Base-by-base conservation (phyloP, 2,113 vertebrate species). In the Lethenteron reissneri region DNA sequence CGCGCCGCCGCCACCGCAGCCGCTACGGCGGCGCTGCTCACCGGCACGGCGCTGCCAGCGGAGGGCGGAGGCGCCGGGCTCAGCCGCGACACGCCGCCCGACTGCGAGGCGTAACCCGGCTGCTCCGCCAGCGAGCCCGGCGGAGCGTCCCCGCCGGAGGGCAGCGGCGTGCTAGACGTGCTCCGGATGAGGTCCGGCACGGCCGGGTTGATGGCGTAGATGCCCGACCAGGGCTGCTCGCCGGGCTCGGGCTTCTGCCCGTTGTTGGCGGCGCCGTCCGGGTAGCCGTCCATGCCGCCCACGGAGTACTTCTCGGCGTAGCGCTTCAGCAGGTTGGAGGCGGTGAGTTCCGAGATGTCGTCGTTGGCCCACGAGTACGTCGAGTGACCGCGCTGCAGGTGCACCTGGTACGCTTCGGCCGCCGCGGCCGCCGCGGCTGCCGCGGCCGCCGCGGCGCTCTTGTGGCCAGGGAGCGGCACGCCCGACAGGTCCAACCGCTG, bases 401-500 rank as follows among this genome's bases (percentile, higher is more conserved):
- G 92, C 57, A 90, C 95, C 70, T 90, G 81, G 79, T 95, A 99
- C 74, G 89, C 88, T 83, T 99, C 95, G 62, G 92, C 91, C 84
- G n/a, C 64, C n/a, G 64, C n/a, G 25, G n/a, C n/a, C n/a, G 64
- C 11, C 11, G 25, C 9, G 8, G 64, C n/a, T 2, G 64, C 64
- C n/a, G 64, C n/a, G 25, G n/a, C n/a, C n/a, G 11, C 11, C 64
- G 25, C 9, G 8, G 64, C n/a, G 11, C n/a, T 25, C 64, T 99
- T 99, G 82, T 99, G 94, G 77, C 91, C 90, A 19, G 92, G 95
- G 64, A 92, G 97, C 76, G 91, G 85, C 56, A 91, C 95, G 74
- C 91, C 97, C 74, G 90, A 90, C 84, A 99, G 95, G 81, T 99
- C 92, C 81, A 99, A 97, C 85, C 97, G 95, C 82, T 97, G 92